Percentiles rank a stretch among this genome's conserved stretches.
phyloP scores from a whole-genome alignment of 2,113 vertebrate species.

The Grammomys surdaster region DNA sequence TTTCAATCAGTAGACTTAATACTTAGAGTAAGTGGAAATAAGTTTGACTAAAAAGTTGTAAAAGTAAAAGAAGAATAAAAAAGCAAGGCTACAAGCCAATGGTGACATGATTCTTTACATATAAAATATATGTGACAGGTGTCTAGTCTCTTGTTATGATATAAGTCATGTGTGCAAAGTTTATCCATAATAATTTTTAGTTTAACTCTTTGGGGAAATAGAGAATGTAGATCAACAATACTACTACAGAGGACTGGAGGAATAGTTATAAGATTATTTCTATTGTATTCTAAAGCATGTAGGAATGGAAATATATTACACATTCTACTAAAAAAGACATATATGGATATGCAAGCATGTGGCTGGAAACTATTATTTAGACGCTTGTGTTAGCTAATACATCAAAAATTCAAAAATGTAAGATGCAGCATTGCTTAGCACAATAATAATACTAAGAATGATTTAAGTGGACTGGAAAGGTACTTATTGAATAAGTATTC shows the following conservation, averaged over 20 bases:
- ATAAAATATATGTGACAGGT: constrained; percentile 18
- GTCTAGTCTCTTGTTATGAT: constrained; percentile 28
- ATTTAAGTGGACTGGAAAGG: background rate
- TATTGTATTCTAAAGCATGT: background rate
- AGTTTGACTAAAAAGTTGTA: constrained; percentile 68
- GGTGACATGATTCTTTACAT: constrained; percentile 53
- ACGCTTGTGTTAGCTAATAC: background rate
- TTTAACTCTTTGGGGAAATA: constrained; percentile 40
- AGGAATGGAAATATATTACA: background rate
- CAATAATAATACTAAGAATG: background rate
- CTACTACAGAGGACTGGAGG: background rate
- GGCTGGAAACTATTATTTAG: background rate
- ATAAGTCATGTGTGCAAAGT: constrained; percentile 48
- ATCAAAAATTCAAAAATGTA: background rate
- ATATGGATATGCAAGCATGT: background rate
- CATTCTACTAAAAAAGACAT: constrained; percentile 9
- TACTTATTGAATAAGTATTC: background rate
- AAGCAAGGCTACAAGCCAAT: constrained; percentile 72
- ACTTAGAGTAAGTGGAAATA: constrained; percentile 73
- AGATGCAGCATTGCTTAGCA: background rate
- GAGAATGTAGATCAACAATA: constrained; percentile 13
- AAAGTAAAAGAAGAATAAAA: background rate
- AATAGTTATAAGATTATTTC: background rate
- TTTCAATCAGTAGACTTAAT: constrained; percentile 68
- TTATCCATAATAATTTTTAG: constrained; percentile 13